Percentiles rank a stretch among this genome's conserved stretches.
Conservation (phyloP, 2,113 vertebrate species). For the Melanotaenia duboulayi region DNA sequence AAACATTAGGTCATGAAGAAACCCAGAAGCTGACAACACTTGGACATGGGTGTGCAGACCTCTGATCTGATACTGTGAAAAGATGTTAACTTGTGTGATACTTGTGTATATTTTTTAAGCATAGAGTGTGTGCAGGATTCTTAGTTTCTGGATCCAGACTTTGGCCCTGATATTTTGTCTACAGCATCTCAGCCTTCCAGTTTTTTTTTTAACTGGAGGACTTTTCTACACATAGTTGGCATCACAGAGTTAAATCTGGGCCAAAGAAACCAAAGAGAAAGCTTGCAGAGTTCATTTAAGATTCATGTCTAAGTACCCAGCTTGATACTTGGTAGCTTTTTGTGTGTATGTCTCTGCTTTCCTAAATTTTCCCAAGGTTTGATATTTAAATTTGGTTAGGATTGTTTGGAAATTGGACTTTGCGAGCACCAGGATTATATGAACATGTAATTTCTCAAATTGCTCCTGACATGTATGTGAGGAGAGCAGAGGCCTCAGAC, state of each 20-base stretch:
- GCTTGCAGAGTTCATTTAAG: background rate
- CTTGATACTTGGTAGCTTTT: background rate
- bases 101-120: background rate
- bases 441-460: background rate
- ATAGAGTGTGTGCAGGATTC: background rate
- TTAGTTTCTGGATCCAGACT: background rate
- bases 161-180: background rate
- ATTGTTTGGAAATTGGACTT: background rate
- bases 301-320: too few relatives aligned
- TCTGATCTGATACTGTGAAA: too few relatives aligned
- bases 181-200: background rate
- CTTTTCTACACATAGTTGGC: background rate
- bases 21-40: background rate
- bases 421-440: background rate
- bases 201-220: background rate
- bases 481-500: slow-evolving; percentile 3
- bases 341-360: background rate
- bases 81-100: background rate
- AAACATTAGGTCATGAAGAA: background rate
- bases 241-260: background rate
- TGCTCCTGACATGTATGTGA: background rate
- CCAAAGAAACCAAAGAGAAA: background rate
- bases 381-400: slow-evolving; percentile 4
- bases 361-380: background rate
- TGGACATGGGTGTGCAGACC: background rate